phyloP scores from a whole-genome alignment of 2,797 vertebrate species.

The Peromyscus melanophrys region DNA sequence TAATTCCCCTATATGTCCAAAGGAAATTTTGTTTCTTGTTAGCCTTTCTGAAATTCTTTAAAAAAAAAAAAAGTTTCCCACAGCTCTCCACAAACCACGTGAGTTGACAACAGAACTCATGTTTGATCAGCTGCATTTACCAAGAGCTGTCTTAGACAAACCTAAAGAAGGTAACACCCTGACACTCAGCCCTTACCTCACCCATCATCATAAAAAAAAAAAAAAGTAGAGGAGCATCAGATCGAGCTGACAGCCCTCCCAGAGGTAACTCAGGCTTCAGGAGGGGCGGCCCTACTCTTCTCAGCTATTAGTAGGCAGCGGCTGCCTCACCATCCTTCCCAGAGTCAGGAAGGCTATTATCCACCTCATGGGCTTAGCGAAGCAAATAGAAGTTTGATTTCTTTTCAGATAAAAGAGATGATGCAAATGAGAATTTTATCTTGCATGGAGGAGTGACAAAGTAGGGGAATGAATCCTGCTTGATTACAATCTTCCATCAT shows the following conservation, averaged over 20 bases:
- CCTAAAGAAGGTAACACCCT: background rate
- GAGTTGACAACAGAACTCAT: background rate
- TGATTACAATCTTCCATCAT: conserved; percentile 92
- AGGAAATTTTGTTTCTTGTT: background rate
- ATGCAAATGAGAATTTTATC: conserved; percentile 89
- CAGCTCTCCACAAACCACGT: background rate
- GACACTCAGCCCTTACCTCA: background rate
- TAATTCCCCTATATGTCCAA: background rate
- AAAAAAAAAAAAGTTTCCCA: background rate
- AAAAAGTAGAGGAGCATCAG: background rate
- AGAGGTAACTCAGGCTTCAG: conserved; percentile 1
- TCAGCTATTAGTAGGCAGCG: conserved; percentile 48
- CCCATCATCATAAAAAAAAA: background rate
- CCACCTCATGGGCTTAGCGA: conserved; percentile 84
- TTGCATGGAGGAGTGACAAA: conserved; percentile 88
- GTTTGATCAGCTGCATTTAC: conserved; percentile 12
- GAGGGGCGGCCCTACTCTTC: background rate
- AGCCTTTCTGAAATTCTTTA: background rate
- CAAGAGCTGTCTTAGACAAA: background rate
- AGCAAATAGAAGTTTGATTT: conserved; percentile 89
- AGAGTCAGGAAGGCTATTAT: conserved; percentile 69
- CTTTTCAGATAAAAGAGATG: conserved; percentile 88
- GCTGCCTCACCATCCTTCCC: background rate
- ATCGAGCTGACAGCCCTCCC: background rate
- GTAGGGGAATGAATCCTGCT: conserved; percentile 88